Base-by-base conservation (phyloP, 2,113 vertebrate genomes). In the Channa argus region DNA sequence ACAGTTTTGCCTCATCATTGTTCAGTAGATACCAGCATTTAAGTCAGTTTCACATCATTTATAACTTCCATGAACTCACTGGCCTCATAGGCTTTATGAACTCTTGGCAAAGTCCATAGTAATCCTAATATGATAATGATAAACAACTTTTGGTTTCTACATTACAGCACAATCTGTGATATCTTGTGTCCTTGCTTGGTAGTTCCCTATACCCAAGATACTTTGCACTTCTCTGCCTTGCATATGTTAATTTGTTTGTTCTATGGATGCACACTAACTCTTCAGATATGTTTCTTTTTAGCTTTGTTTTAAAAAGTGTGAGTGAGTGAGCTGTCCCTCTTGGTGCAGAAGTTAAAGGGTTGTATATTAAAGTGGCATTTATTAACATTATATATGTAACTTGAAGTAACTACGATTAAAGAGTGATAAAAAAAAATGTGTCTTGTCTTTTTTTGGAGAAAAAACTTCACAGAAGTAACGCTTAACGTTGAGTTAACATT, bases 291-390 rank as follows among this genome's bases (percentile, higher is more conserved):
- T 89, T 82, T 86, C 71, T 76, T 86, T 82, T 83, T 47, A 77
- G 75, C 70, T 90, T 86, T 84, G 79, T 86, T 90, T 90, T 88
- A 82, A 86, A 84, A 84, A 84, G 83, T 90, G 63, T 69, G 82
- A 68, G 71, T 53, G 61, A 71, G 84, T 82, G 80, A 85, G 50
- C 63, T 71, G 79, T 74, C 83, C 79, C 10, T 79, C 75, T 82
- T 69, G 37, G 61, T 86, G 74, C 59, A 44, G 74, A 86, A 53
- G 56, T 73, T 45, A 80, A 79, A 84, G 82, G 86, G 85, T 89
- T 91, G 87, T 91, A 91, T 88, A 89, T 89, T 88, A 81, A 88
- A 91, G 83, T 89, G 87, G 79, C 92, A 91, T 91, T 92, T 91
- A 89, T 80, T 88, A 91, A 87, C 88, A 88, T 83, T 84, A 76